These are phyloP conservation scores for Phaethon lepturus DNA, from an alignment of 2,113 vertebrate genomes.

Conservation along the genomic window DNA sequence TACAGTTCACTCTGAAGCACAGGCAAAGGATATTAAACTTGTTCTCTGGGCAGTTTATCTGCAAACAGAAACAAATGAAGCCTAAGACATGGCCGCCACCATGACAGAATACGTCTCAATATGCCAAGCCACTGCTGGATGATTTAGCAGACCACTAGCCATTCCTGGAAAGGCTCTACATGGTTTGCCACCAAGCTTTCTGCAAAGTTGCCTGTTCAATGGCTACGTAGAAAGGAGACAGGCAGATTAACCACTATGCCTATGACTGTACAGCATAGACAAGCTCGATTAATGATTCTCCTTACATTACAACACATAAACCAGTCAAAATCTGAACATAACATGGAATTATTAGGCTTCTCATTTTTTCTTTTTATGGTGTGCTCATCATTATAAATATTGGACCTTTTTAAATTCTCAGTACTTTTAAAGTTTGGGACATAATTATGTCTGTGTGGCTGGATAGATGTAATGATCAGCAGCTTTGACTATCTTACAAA, in stretches of 20 bases:
- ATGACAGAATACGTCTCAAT: background rate
- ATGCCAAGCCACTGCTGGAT: background rate
- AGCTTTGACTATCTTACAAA: background rate
- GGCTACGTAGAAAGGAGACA: background rate
- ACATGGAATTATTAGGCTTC: background rate
- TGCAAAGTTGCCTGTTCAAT: background rate
- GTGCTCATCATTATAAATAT: background rate
- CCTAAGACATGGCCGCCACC: background rate
- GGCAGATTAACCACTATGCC: background rate
- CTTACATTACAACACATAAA: background rate
- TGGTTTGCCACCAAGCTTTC: background rate
- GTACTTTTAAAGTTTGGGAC: background rate
- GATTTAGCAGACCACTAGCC: background rate
- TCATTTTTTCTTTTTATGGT: background rate
- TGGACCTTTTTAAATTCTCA: background rate
- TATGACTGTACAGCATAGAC: background rate
- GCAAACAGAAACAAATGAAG: constrained; percentile 16
- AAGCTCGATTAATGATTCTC: background rate
- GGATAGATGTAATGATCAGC: background rate
- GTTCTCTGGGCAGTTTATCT: background rate
- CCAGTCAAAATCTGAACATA: background rate
- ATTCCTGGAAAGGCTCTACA: background rate
- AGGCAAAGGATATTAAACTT: constrained; percentile 24
- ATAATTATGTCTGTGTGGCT: background rate
- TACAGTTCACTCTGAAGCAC: background rate